These are phyloP conservation scores for Chloroclysta siterata DNA, from an alignment of 2,888 invertebrate species.

Conservation along the genomic window DNA sequence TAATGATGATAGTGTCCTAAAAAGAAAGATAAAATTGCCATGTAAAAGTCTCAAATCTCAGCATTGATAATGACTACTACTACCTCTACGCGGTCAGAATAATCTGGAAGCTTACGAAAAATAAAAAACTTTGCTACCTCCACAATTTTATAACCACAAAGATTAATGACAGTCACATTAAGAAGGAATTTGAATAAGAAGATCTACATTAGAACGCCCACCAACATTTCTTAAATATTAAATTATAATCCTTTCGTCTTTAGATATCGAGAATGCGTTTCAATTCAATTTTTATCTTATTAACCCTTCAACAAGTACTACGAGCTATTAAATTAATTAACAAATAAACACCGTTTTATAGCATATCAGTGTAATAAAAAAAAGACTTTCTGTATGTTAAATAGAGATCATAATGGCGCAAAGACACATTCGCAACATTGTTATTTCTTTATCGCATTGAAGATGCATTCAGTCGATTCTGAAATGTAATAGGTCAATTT, in stretches of 20 bases:
- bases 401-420: constrained; percentile 24
- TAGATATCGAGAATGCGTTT: constrained; percentile 53
- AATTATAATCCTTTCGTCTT: constrained; percentile 59
- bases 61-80: background rate
- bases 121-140: constrained; percentile 22
- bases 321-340: constrained; percentile 19
- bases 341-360: constrained; percentile 11
- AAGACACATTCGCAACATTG: constrained; percentile 27
- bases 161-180: constrained; percentile 35
- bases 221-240: constrained; percentile 45
- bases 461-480: constrained; percentile 32
- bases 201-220: constrained; percentile 46
- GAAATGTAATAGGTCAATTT: constrained; percentile 29
- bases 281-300: constrained; percentile 34
- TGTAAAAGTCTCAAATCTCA: no score
- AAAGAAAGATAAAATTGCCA: no score
- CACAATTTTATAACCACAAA: constrained; percentile 23
- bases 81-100: constrained; percentile 4
- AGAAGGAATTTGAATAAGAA: constrained; percentile 48
- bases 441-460: constrained; percentile 34
- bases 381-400: background rate
- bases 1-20: no score
- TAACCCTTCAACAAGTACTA: constrained; percentile 25
- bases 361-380: background rate
- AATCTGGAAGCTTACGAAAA: constrained; percentile 16